Base-by-base conservation (phyloP, 2,888 invertebrate species). In the Epirrhoe alternata region DNA sequence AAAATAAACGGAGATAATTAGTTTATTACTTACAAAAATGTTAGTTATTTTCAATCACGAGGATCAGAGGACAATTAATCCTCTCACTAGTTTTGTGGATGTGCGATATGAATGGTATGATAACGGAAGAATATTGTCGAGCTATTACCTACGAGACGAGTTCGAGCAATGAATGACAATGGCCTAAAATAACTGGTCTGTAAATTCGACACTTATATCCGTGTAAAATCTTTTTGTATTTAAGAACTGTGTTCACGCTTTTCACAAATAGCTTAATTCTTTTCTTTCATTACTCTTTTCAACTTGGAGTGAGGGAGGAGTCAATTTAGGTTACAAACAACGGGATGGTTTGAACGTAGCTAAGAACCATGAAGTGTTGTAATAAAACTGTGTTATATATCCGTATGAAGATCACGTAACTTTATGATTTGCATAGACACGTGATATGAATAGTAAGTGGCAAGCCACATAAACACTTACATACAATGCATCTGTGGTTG, bases 391-490 rank as follows among this genome's bases (percentile, higher is more conserved):
- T 72, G 70, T 70, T 75, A 71, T 70, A 72, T 71, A 66, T 84
- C 77, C 73, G 80, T 82, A 87, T 81, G 80, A 70, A 71, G 68
- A 75, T 75, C 85, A 86, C 87, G 87, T 83, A 87, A 77, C 79
- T 33, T 30, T 62, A 70, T 72, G 70, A 88, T 89, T 88, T 85
- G 78, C 87, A 88, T 89, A 81, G 66, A 59, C 72, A 80, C 88
- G 86, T 88, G 89, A 85, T 81, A 71, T 75, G 85, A 83, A 84
- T 84, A 75, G 35, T 77, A 75, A 80, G 61, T 57, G 53, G 38
- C 38, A 45, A 30, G 33, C 56, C 67, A 57, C 42, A 16, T 35
- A 42, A 30, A 17, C 61, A 59, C 47, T 49, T 49, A 63, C 51
- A 51, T 35, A 24, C 35, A 14, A 42, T 24, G 47, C 38, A 57